Conservation (phyloP, 2,113 vertebrate species). For the Potamarius usumacintae region DNA sequence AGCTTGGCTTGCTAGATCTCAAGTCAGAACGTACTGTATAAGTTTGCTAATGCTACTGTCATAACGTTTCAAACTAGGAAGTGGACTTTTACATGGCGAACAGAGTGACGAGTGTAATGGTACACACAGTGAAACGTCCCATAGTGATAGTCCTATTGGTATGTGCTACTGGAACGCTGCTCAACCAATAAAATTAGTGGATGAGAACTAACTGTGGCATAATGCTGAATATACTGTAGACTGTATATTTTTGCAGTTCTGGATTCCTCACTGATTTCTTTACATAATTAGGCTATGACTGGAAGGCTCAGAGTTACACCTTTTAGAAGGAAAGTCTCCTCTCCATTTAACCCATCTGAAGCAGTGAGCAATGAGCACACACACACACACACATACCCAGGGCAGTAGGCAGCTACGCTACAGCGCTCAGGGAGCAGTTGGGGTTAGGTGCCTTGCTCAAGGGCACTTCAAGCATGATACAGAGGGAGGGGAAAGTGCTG, state of each 20-base stretch:
- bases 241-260: background rate
- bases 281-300: background rate
- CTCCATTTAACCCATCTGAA: no score
- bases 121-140: background rate
- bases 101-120: background rate
- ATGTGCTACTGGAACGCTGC: background rate
- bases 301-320: background rate
- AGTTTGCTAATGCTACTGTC: background rate
- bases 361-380: no score
- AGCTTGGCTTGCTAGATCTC: background rate
- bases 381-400: no score
- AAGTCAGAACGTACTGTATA: no score
- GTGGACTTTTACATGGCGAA: background rate
- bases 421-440: no score
- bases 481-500: no score
- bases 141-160: background rate
- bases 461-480: no score
- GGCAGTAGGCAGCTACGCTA: no score
- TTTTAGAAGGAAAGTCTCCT: background rate
- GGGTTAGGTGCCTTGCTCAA: no score
- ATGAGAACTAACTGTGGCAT: background rate
- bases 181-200: background rate
- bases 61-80: background rate
- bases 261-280: background rate
- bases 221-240: background rate